These are phyloP conservation scores for Copidosoma aretas DNA, from an alignment of 2,888 invertebrate species.

Conservation along the genomic window DNA sequence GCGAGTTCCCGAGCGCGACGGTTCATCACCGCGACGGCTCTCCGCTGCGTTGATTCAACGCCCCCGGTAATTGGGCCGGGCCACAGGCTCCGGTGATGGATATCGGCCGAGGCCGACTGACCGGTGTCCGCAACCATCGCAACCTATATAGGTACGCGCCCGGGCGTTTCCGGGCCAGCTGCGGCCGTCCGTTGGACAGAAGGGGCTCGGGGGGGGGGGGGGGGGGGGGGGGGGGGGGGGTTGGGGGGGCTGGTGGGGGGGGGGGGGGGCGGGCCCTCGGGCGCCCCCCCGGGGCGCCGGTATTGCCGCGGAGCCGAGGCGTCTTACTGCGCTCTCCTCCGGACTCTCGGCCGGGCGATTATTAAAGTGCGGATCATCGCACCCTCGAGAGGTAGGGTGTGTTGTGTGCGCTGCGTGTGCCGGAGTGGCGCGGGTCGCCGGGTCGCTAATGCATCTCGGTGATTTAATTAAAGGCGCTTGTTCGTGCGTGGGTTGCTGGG, in stretches of 20 bases:
- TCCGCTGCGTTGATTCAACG: conserved; percentile 62
- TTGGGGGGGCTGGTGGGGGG: background rate
- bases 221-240: too few species aligned
- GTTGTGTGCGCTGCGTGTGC: background rate
- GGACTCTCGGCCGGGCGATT: conserved; percentile 31
- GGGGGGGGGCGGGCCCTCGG: background rate
- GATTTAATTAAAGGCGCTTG: conserved; percentile 37
- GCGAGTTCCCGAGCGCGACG: background rate
- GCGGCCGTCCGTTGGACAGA: background rate
- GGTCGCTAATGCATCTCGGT: conserved; percentile 35
- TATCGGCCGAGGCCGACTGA: too few species aligned
- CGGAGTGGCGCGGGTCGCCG: background rate
- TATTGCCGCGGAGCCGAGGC: conserved; percentile 31
- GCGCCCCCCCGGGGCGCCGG: conserved; percentile 17
- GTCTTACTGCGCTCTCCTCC: conserved; percentile 29
- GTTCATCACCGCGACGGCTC: too few species aligned
- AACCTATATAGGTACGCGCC: too few species aligned
- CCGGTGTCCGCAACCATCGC: too few species aligned
- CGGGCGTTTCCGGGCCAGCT: too few species aligned
- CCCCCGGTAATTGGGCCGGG: conserved; percentile 60
- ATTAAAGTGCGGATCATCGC: conserved; percentile 38
- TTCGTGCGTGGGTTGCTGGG: too few species aligned
- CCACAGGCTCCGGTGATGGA: background rate
- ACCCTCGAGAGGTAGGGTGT: conserved; percentile 28
- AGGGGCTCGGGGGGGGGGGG: too few species aligned